Percentiles rank a stretch among this genome's conserved stretches.
phyloP scores from a whole-genome alignment of 2,113 vertebrate genomes.

The Labeo catla region DNA sequence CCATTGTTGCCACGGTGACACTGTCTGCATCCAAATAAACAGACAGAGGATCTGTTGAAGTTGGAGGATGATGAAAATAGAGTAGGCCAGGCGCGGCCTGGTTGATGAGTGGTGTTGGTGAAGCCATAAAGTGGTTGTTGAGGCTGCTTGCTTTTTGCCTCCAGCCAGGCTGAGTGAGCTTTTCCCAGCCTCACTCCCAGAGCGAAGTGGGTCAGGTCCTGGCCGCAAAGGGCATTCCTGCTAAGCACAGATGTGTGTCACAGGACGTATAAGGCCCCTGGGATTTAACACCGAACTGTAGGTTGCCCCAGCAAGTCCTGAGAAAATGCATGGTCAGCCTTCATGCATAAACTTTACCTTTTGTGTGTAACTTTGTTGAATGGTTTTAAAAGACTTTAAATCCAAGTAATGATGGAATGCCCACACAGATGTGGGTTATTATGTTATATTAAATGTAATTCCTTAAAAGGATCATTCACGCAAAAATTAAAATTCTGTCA shows the following conservation, averaged over 20 bases:
- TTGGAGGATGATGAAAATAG: slow-evolving; percentile 34
- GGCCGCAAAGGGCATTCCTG: slow-evolving; percentile 66
- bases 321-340: slow-evolving; percentile 37
- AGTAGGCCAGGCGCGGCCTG: not conserved
- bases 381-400: not conserved
- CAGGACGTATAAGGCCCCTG: slow-evolving; percentile 62
- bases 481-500: too few species aligned
- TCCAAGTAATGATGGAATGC: not conserved
- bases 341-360: not conserved
- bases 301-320: slow-evolving; percentile 38
- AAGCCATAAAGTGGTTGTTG: not conserved
- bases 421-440: slow-evolving; percentile 67
- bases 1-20: slow-evolving; percentile 64
- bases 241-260: slow-evolving; percentile 74
- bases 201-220: slow-evolving; percentile 64
- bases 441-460: slow-evolving; percentile 61
- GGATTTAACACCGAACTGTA: slow-evolving; percentile 47
- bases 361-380: not conserved
- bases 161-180: slow-evolving; percentile 3
- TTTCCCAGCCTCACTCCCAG: slow-evolving; percentile 47
- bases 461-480: not conserved
- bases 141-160: not conserved
- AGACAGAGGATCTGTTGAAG: slow-evolving; percentile 37
- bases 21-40: slow-evolving; percentile 65
- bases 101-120: slow-evolving; percentile 17